A percentile compares a stretch with the other conserved stretches of the same genome.
Conservation (phyloP, 1,140 invertebrate genomes). For the Globodera rostochiensis region DNA sequence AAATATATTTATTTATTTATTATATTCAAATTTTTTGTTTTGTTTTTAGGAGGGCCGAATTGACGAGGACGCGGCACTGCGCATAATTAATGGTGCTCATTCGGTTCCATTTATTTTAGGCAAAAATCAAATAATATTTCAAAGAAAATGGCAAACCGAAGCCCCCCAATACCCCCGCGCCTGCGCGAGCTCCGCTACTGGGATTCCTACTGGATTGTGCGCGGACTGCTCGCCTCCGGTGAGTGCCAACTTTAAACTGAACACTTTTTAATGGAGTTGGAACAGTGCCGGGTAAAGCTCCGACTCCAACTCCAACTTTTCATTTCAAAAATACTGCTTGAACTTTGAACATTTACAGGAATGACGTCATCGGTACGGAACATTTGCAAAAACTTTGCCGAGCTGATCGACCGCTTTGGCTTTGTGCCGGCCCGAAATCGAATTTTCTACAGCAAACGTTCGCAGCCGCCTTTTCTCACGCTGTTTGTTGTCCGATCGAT, state of each 20-base stretch:
- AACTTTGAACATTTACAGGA: not conserved
- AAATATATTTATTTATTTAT: not conserved
- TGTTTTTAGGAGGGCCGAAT: conserved; percentile 91
- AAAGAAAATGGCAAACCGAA: too few relatives aligned
- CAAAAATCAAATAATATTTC: too few relatives aligned
- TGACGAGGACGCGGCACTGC: conserved; percentile 91
- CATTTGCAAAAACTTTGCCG: conserved; percentile 19
- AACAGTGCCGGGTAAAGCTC: too few relatives aligned
- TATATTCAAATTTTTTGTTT: conserved; percentile 96
- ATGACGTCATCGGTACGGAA: conserved; percentile 4
- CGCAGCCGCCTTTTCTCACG: conserved; percentile 82
- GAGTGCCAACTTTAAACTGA: too few relatives aligned
- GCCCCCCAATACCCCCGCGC: too few relatives aligned
- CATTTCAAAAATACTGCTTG: too few relatives aligned
- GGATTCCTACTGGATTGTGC: conserved; percentile 76
- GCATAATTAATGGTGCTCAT: conserved; percentile 82
- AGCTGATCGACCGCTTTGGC: conserved; percentile 4
- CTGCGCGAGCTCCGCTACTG: too few relatives aligned
- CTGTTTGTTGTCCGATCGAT: conserved; percentile 46
- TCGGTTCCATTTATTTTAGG: not conserved
- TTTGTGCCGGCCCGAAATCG: conserved; percentile 13
- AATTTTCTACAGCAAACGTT: conserved; percentile 19
- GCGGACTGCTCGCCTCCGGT: conserved; percentile 71
- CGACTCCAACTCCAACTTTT: too few relatives aligned
- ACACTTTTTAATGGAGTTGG: too few relatives aligned